Base-by-base conservation (phyloP, 2,797 vertebrate species). In the Siniperca obscura region DNA sequence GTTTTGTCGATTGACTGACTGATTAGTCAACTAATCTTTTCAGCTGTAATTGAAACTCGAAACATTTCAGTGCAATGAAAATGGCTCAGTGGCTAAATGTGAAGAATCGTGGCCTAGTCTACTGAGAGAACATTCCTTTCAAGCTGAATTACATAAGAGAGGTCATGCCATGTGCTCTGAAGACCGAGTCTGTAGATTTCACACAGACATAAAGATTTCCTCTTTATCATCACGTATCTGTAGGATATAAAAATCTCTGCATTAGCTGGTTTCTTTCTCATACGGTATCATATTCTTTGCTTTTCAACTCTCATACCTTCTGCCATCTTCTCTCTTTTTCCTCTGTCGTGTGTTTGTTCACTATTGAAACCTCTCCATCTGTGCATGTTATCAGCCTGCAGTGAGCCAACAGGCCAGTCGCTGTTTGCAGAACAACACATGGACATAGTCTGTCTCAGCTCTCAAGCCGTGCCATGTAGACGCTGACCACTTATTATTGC, bases 381-480 rank as follows among this genome's bases (percentile, higher is more conserved):
- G 83, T 64, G 74, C 71, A 86, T 86, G 72, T 65, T 81, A 87
- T 85, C 81, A 73, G 61, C 71, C 71, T 68, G 22, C 71, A 52
- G 17, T 57, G 10, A 42, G 65, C 67, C 72, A 81, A 70, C 68
- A 60, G 69, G 52, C 56, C 61, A 40, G 73, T 74, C 27, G n/a
- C 65, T 72, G 53, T 74, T 82, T 78, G 38, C 46, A 78, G 74
- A 79, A 55, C 78, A 82, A 78, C 78, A 81, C 74, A 72, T 74
- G 76, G 67, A 40, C 66, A 61, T 25, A 59, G 56, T 76, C 50
- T 71, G 65, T 73, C 46, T 86, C 52, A 3, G 36, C 73, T 74
- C 40, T 81, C 14, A 56, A 74, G 25, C 30, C 0, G 4, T 19
- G 19, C 46, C 40, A 22, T 66, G 36, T 53, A 42, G 68, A 75